These are phyloP conservation scores for Drosophila planitibia DNA, from an alignment of 2,888 invertebrate species.

Conservation along the genomic window DNA sequence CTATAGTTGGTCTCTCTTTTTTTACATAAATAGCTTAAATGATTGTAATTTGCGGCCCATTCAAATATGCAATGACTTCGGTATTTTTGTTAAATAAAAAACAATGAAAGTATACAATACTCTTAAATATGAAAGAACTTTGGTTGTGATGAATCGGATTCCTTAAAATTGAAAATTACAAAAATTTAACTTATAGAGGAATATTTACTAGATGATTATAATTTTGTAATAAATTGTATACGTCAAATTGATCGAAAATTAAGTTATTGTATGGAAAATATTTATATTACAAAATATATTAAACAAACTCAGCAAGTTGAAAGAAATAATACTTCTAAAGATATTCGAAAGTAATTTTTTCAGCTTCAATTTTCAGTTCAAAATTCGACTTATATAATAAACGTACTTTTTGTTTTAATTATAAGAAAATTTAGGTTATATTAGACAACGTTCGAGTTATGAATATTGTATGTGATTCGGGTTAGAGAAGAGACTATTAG, in stretches of 20 bases:
- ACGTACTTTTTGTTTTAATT: not conserved
- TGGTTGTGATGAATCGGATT: not conserved
- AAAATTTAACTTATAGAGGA: not conserved
- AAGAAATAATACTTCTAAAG: not conserved
- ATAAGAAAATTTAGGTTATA: not conserved
- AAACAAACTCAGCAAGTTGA: not conserved
- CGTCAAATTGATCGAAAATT: not conserved
- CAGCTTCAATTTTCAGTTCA: not conserved
- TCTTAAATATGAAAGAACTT: not conserved
- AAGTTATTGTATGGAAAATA: not conserved
- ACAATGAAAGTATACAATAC: not conserved
- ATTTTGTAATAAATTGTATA: not conserved
- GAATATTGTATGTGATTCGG: not conserved
- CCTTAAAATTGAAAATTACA: not conserved
- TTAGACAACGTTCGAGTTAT: not conserved
- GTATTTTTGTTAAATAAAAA: not conserved
- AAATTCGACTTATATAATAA: not conserved
- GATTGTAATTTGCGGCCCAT: not conserved
- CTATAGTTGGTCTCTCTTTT: not conserved
- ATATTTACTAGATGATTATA: not conserved
- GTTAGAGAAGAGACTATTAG: not conserved
- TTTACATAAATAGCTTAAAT: not conserved
- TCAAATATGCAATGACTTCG: conserved; percentile 2
- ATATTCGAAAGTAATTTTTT: not conserved
- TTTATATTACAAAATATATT: not conserved